These are phyloP conservation scores for Misgurnus anguillicaudatus DNA, from an alignment of 2,113 vertebrate species.

Conservation along the genomic window DNA sequence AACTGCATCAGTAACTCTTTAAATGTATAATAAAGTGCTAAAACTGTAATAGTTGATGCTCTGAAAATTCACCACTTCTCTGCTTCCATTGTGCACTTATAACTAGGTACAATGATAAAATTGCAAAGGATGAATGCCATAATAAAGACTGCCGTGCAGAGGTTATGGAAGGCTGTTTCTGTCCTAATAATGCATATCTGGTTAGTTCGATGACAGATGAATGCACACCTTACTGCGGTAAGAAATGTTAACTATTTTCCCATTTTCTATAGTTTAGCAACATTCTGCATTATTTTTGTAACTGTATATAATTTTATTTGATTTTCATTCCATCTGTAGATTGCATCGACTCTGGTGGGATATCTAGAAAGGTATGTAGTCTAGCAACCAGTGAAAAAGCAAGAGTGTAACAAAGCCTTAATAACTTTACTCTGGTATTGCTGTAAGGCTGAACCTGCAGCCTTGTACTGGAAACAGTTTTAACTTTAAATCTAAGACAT, in stretches of 20 bases:
- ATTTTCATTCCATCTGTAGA: slow-evolving; percentile 62
- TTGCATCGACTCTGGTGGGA: slow-evolving; percentile 80
- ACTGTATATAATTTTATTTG: slow-evolving; percentile 21
- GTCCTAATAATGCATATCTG: slow-evolving; percentile 38
- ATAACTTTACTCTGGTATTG: no score
- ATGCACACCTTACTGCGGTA: slow-evolving; percentile 47
- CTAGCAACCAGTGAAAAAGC: no score
- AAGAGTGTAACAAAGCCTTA: no score
- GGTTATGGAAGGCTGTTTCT: slow-evolving; percentile 48
- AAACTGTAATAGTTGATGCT: background rate
- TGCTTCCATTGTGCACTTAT: background rate
- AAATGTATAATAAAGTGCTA: background rate
- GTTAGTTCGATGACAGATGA: slow-evolving; percentile 7
- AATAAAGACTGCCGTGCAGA: background rate
- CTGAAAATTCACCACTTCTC: background rate
- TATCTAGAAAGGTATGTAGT: slow-evolving; percentile 72
- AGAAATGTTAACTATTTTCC: background rate
- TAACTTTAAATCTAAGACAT: no score
- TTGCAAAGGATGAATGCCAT: slow-evolving; percentile 27
- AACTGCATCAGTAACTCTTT: background rate
- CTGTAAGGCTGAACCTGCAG: no score
- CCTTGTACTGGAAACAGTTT: no score
- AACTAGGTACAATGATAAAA: slow-evolving; percentile 44
- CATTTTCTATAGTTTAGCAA: background rate
- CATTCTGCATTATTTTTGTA: background rate